phyloP scores from a whole-genome alignment of 2,888 invertebrate species.

The Odontocolon sp. region DNA sequence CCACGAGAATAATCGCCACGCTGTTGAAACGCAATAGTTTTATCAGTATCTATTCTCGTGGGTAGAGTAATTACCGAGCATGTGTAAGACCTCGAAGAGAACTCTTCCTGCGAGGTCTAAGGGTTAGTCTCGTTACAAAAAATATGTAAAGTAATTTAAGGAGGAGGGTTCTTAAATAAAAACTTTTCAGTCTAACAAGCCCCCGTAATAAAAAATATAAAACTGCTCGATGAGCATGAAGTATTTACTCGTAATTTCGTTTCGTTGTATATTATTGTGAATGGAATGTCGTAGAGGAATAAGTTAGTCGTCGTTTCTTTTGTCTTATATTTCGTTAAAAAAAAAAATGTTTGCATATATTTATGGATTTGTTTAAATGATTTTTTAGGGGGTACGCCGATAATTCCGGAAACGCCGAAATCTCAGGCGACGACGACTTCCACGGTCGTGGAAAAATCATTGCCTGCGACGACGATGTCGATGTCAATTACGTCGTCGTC shows the following conservation, averaged over 20 bases:
- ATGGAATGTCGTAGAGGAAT: constrained; percentile 38
- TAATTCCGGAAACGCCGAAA: constrained; percentile 74
- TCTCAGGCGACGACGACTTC: constrained; percentile 70
- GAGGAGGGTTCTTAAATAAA: neutral
- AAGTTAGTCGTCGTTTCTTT: too few relatives aligned
- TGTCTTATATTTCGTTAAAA: neutral
- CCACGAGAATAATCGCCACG: constrained; percentile 65
- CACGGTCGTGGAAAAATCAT: constrained; percentile 78
- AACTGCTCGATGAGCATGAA: constrained; percentile 58
- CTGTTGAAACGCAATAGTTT: constrained; percentile 61
- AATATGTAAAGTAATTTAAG: neutral
- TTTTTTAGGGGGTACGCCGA: constrained; percentile 83
- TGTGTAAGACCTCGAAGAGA: constrained; percentile 71
- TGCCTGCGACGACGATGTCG: constrained; percentile 27
- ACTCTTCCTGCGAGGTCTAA: constrained; percentile 61
- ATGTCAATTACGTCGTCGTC: constrained; percentile 36
- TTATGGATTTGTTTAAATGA: neutral
- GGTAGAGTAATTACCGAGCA: constrained; percentile 69
- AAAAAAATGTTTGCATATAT: neutral
- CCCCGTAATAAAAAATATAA: too few relatives aligned
- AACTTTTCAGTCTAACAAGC: too few relatives aligned
- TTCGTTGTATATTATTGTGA: constrained; percentile 11
- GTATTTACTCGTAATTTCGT: constrained; percentile 17
- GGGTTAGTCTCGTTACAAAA: constrained; percentile 62
- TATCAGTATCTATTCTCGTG: constrained; percentile 63